Conservation (phyloP, 2,113 vertebrate genomes). For the Pseudorasbora parva region DNA sequence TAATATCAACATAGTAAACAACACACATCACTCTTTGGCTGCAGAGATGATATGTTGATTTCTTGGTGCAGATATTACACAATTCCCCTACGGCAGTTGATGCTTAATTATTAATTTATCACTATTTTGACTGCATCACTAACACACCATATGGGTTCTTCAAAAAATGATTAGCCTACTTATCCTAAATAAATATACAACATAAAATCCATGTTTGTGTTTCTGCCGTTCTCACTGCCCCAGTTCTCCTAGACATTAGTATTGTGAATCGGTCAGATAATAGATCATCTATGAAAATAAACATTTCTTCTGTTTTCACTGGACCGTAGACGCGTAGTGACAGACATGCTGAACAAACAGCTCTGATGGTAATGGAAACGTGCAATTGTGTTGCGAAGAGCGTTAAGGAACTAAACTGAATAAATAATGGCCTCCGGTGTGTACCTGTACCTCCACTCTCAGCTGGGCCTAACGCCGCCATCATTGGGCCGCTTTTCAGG, state of each 20-base stretch:
- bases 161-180: not conserved
- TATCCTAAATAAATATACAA: not conserved
- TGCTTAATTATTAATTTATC: not conserved
- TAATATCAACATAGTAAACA: no score
- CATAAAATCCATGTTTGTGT: not conserved
- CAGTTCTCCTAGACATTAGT: no score
- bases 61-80: no score
- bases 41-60: no score
- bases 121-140: not conserved
- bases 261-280: not conserved
- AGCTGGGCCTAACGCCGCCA: not conserved
- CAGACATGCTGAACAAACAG: not conserved
- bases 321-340: not conserved
- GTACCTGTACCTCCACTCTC: not conserved
- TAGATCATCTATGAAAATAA: not conserved
- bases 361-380: slow-evolving; percentile 3
- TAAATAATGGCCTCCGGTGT: slow-evolving; percentile 11
- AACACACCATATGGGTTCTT: not conserved
- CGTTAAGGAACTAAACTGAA: not conserved
- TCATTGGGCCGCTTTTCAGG: not conserved
- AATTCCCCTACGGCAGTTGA: not conserved
- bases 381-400: not conserved
- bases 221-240: no score
- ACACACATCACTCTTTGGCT: no score
- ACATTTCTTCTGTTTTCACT: not conserved